Conservation (phyloP, 1,140 invertebrate genomes). For the Harlomillsia oculata region DNA sequence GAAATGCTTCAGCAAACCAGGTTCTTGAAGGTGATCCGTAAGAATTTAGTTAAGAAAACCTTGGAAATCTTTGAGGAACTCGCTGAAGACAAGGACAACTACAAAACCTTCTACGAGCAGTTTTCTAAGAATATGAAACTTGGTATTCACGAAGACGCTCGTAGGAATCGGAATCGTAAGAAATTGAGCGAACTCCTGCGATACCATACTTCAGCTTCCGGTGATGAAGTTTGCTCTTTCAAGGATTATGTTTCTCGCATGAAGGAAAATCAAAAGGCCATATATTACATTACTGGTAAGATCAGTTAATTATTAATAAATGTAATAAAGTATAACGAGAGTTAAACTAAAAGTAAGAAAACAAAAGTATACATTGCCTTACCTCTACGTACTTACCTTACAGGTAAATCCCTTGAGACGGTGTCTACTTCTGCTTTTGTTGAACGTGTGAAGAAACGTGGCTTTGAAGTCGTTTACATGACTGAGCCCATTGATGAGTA, state of each 20-base stretch:
- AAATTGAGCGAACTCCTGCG: slow-evolving; percentile 86
- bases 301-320: no score
- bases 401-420: slow-evolving; percentile 73
- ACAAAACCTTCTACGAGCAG: slow-evolving; percentile 98
- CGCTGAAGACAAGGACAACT: slow-evolving; percentile 90
- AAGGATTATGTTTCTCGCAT: slow-evolving; percentile 95
- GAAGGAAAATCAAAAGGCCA: slow-evolving; percentile 96
- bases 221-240: slow-evolving; percentile 83
- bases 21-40: slow-evolving; percentile 93
- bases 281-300: slow-evolving; percentile 92
- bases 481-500: slow-evolving; percentile 98
- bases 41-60: slow-evolving; percentile 98
- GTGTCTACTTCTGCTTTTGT: slow-evolving; percentile 97
- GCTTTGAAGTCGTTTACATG: slow-evolving; percentile 98
- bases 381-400: no score
- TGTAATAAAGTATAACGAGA: no score
- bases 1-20: slow-evolving; percentile 99
- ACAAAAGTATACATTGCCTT: no score
- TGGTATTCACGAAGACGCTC: slow-evolving; percentile 93
- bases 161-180: slow-evolving; percentile 84
- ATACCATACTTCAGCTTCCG: slow-evolving; percentile 86
- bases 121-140: slow-evolving; percentile 97
- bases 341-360: no score
- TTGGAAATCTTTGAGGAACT: slow-evolving; percentile 92
- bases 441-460: slow-evolving; percentile 91